phyloP scores from a whole-genome alignment of 2,888 invertebrate genomes.

The Drosophila anceps region DNA sequence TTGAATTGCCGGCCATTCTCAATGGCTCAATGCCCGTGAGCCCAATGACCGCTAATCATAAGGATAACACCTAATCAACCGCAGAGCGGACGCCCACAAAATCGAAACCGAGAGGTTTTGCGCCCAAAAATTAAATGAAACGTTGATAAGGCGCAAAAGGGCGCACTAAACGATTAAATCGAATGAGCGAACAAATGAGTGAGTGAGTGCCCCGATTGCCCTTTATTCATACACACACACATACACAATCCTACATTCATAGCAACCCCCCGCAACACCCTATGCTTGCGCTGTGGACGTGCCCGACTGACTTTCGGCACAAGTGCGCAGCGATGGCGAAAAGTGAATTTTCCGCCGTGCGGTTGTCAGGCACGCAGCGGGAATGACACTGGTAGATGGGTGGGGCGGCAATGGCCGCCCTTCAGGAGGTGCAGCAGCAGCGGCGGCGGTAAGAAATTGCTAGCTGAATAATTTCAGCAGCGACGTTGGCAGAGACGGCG shows the following conservation, averaged over 20 bases:
- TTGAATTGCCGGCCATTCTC: slow-evolving; percentile 27
- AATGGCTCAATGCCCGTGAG: slow-evolving; percentile 35
- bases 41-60: slow-evolving; percentile 77
- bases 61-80: slow-evolving; percentile 81
- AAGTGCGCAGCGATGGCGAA: slow-evolving; percentile 82
- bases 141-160: slow-evolving; percentile 82
- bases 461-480: slow-evolving; percentile 71
- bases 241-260: slow-evolving; percentile 10
- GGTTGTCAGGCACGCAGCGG: slow-evolving; percentile 69
- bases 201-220: slow-evolving; percentile 40
- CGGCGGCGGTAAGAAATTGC: slow-evolving; percentile 60
- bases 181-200: slow-evolving; percentile 80
- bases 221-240: slow-evolving; percentile 38
- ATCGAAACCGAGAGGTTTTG: slow-evolving; percentile 55
- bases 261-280: slow-evolving; percentile 16
- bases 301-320: slow-evolving; percentile 82
- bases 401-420: not conserved
- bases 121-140: slow-evolving; percentile 76
- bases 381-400: slow-evolving; percentile 45
- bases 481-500: slow-evolving; percentile 17
- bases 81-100: slow-evolving; percentile 68
- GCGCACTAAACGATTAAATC: slow-evolving; percentile 81
- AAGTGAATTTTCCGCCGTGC: slow-evolving; percentile 82
- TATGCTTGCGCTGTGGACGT: slow-evolving; percentile 60
- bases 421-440: not conserved